Base-by-base conservation (phyloP, 1,140 invertebrate genomes). In the Chironomus striatipennis region DNA sequence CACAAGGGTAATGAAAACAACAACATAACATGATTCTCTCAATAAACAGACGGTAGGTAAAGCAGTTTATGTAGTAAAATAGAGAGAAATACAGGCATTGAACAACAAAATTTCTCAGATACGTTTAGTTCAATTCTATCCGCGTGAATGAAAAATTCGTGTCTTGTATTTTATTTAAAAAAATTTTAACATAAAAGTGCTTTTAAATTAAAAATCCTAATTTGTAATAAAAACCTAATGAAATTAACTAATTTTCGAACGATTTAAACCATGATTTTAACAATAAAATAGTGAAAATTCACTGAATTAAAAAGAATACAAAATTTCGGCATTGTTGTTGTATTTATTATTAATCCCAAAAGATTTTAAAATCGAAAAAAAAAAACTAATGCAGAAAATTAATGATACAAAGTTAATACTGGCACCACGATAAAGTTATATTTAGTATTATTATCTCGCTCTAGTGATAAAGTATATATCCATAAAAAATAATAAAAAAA, bases 151-250 rank as follows among this genome's bases (percentile, higher is more conserved):
- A 15, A n/a, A 15, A 12, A n/a, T 57, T 57, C n/a, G 47, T 57
- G 47, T 57, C 47, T 57, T 57, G 5, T 57, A 57, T 12, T 57
- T 12, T n/a, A 57, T n/a, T 15, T 57, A 57, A 57, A 57, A 57
- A 57, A n/a, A 57, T 57, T 57, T 57, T 57, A 57, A 57, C 47
- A 57, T 57, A 57, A 57, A 57, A 57, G 4, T 57, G n/a, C 47
- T 57, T 57, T 12, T 15, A 57, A 57, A 57, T 10, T 15, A 5
- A 15, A 34, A 34, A 34, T 34, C 24, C n/a, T 15, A 0, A n/a
- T 57, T 15, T 57, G 12, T 5, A 57, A 12, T 12, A 57, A 12
- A 12, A 57, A n/a, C 9, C 15, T 57, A 57, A n/a, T 57, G 1
- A 10, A 57, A 57, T 15, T 12, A 57, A n/a, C 8, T 15, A 57